Base-by-base conservation (phyloP, 2,113 vertebrate species). In the Paramormyrops kingsleyae region DNA sequence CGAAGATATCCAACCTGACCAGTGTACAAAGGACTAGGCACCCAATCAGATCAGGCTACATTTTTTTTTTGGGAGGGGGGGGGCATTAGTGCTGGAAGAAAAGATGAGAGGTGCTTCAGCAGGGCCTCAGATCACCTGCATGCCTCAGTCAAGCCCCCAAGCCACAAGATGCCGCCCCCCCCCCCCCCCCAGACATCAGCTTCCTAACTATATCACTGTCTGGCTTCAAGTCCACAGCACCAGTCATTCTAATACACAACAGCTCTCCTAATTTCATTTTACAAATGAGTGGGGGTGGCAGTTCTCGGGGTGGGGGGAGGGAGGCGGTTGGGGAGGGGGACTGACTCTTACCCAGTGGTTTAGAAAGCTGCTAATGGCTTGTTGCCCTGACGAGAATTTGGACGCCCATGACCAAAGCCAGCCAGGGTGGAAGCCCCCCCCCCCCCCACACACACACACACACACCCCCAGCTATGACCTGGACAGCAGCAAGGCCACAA, bases 181-280 rank as follows among this genome's bases (percentile, higher is more conserved):
- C 80, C 21, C 87, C 21, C 87, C 4, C 80, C 21, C 87, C 4
- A 74, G 62, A 62, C 24, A n/a, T 10, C 62, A 66, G 24, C n/a
- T 27, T 10, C n/a, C 62, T 66, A 66, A 66, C 62, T 27, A 27
- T 66, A 70, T 27, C 83, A 66, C 49, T 49, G 62, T 59, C 89
- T 90, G 53, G 53, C 83, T 85, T 86, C 85, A 17, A 62, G 89
- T 56, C 59, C 59, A 27, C n/a, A 90, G 83, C 53, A 84, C 83
- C 84, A 87, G 85, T 90, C 83, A 87, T 89, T 89, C 84, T 89
- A 89, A 89, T 89, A 86, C 19, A 70, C 24, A 66, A 39, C 83
- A 66, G 35, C 56, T 59, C 56, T 56, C 85, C 53, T 70, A 86
- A 89, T 70, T 89, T 80, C 83, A 89, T 89, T 83, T 89, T 89